Evolutionary conservation across 2,888 invertebrate species (phyloP), one percentile per base, ranked within the genome.

Genomic region (Hartigia nigra): DNA sequence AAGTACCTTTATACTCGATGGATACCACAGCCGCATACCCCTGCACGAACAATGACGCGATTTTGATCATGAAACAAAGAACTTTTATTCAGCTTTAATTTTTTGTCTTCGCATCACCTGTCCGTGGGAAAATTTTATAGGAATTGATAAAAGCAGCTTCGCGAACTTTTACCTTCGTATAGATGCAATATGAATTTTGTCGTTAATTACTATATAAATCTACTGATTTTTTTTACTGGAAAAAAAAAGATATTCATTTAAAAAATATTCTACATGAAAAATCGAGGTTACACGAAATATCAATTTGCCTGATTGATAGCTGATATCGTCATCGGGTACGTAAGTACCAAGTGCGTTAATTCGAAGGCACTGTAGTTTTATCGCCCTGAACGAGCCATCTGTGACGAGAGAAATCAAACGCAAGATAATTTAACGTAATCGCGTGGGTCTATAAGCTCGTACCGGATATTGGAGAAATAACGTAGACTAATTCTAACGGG

Each of bases 71-170:
- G 14, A 55, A 55, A 23, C 39, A 23, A 55, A 55, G 39, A 23
- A 55, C 23, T 55, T 55, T 55, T 55, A 55, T 55, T 55, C 23
- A 55, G 39, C 1, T 37, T 34, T 70, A 75, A 70, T 76, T 80
- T 82, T 79, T 77, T 77, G 36, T 75, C n/a, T 79, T 74, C 75
- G 80, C 82, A 81, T 82, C 87, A 87, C 87, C 85, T 87, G 87
- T 85, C 83, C 84, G 82, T 87, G 85, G 82, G 85, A 87, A 85
- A 84, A 76, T 76, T 72, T 12, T 12, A 23, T 9, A 32, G 76
- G 12, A 14, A 12, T 75, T 31, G 35, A 14, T 55, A 55, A 55
- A 23, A 23, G 2, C 23, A 23, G 2, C 5, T 55, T 23, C 1
- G 14, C 39, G 23, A 39, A 23, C 1, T 39, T 23, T 39, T 23